Evolutionary conservation across 1,140 invertebrate species (phyloP), one percentile per base, ranked within the genome.

Genomic region (Leptinotarsa defecta): DNA sequence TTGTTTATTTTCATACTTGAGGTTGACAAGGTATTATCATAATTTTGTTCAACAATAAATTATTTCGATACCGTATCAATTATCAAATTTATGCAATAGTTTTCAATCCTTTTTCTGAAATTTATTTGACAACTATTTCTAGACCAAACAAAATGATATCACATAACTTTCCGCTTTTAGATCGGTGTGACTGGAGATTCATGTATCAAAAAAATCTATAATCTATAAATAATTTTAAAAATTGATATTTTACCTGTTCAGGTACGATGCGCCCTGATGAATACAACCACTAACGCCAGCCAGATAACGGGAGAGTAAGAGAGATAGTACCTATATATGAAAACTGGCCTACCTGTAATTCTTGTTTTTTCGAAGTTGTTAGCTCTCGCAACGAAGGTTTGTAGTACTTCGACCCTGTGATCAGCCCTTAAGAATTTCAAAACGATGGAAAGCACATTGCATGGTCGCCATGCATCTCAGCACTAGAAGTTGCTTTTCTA

Each of bases 301-400:
- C 65, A 24, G 57, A 22, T 71, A 71, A 61, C 57, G 74, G 34
- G 69, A 71, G 74, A 71, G 62, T 71, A 57, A 71, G 57, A 71
- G 68, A 71, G 48, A 71, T 61, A 71, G 68, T 27, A 27, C 5
- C 5, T 43, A 75, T 75, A 71, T 75, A 61, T 75, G 67, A 71
- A 75, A 75, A 77, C 69, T 74, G 76, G 76, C 75, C 73, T 77
- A 63, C 70, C 52, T 57, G 70, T 62, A 72, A 72, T 62, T 72
- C 70, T 62, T 43, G 52, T 74, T 20, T 74, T 57, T 6, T 6
- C n/a, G 19, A 74, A 63, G 63, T 74, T 68, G 72, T 48, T 74
- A 74, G 24, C 72, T 74, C 63, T 67, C 22, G 22, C 15, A 68
- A 1, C 24, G 6, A 6, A 34, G 5, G 6, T 34, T 34, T 6